Evolutionary conservation across 1,140 invertebrate genomes (phyloP), one percentile per base, ranked within the genome.

Genomic region (Phymastichus coffea): DNA sequence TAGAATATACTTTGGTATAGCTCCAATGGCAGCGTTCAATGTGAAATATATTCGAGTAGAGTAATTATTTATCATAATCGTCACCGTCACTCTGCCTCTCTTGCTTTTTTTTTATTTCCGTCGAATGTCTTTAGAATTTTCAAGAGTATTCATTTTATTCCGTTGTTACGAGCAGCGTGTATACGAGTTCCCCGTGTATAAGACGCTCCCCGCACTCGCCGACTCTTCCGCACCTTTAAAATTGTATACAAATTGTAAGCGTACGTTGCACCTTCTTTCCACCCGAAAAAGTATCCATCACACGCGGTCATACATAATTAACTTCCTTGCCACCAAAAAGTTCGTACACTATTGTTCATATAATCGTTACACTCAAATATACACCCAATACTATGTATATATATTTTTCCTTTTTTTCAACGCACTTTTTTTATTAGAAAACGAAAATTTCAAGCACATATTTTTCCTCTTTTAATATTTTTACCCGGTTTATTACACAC

Each of bases 1-100:
- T 76, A 76, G 74, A 76, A 76, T 76, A 72, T 76, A 72, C 66
- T 74, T 73, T 72, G 71, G 67, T 73, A 71, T 72, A 72, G 70
- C 72, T 76, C 70, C 67, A 70, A 72, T 74, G 69, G 70, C 70
- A 74, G 70, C 73, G 61, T 72, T 77, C 73, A 70, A 66, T 68
- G 64, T 70, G 69, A 74, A 73, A 73, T 73, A 74, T 71, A 74
- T 69, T 63, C 68, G 59, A 65, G 58, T n/a, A n/a, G n/a, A 62
- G 40, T 64, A 64, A n/a, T 63, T 65, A 61, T 61, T 66, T 57
- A n/a, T n/a, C n/a, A n/a, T n/a, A n/a, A n/a, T n/a, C n/a, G n/a
- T n/a, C n/a, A n/a, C n/a, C n/a, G n/a, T n/a, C n/a, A n/a, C n/a
- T n/a, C n/a, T n/a, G n/a, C n/a, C n/a, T n/a, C n/a, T n/a, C n/a